Conservation (phyloP, 2,888 invertebrate genomes). For the Agapostemon virescens region DNA sequence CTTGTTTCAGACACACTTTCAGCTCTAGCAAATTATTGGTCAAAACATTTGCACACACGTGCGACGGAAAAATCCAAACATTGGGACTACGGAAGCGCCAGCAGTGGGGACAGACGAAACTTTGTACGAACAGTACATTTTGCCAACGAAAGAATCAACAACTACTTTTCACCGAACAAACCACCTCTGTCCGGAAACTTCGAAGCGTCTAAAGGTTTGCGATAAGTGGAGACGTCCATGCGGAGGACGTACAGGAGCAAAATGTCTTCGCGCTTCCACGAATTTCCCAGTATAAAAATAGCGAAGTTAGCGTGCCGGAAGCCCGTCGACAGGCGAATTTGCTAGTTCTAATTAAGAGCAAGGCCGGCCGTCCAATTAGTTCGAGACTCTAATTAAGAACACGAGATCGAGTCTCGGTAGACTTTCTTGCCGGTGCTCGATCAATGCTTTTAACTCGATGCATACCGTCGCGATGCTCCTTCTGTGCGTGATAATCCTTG, state of each 20-base stretch:
- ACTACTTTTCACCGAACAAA: background rate
- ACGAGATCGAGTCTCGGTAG: slow-evolving; percentile 51
- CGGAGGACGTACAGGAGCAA: background rate
- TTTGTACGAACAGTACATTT: too few relatives aligned
- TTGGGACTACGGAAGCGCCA: too few relatives aligned
- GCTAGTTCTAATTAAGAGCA: slow-evolving; percentile 65
- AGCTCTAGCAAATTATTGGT: too few relatives aligned
- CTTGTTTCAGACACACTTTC: too few relatives aligned
- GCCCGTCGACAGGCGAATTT: slow-evolving; percentile 39
- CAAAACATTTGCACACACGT: too few relatives aligned
- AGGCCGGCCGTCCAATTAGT: slow-evolving; percentile 65
- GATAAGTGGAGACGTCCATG: background rate
- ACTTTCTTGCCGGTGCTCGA: slow-evolving; percentile 25
- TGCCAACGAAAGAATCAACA: too few relatives aligned
- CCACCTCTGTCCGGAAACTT: background rate
- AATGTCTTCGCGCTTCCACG: background rate
- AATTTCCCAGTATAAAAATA: slow-evolving; percentile 12
- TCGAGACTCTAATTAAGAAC: slow-evolving; percentile 66
- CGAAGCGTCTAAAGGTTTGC: background rate
- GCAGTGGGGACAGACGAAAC: too few relatives aligned
- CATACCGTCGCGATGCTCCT: slow-evolving; percentile 71
- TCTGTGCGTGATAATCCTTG: slow-evolving; percentile 70
- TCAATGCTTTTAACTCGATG: slow-evolving; percentile 13
- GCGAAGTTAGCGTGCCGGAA: slow-evolving; percentile 8
- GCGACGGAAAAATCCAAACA: too few relatives aligned